These are phyloP conservation scores for Pantherophis vulpinus DNA, from an alignment of 2,797 vertebrate genomes.

Conservation along the genomic window DNA sequence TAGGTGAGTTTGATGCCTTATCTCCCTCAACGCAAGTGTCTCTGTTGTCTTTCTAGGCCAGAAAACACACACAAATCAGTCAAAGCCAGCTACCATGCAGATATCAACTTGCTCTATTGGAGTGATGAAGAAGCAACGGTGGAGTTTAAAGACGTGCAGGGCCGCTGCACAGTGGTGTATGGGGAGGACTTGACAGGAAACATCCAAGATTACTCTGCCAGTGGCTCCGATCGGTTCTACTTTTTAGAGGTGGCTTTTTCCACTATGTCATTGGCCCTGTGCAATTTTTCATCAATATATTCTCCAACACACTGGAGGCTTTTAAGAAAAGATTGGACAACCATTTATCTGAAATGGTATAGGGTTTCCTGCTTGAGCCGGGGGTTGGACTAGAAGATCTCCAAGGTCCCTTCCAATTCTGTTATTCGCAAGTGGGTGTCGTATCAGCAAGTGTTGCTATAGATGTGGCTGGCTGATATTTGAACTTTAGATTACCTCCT, in stretches of 20 bases:
- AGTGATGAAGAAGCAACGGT: constrained; percentile 89
- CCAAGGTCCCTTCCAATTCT: background rate
- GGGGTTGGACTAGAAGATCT: background rate
- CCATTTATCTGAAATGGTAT: background rate
- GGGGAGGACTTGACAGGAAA: constrained; percentile 85
- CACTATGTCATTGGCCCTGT: background rate
- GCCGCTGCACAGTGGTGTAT: constrained; percentile 87
- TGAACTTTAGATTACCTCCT: background rate
- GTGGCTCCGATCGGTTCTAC: constrained; percentile 88
- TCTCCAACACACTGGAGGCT: background rate
- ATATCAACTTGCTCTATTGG: constrained; percentile 96
- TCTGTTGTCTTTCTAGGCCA: constrained; percentile 69
- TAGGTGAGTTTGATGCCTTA: background rate
- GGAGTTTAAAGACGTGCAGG: constrained; percentile 82
- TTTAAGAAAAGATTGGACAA: background rate
- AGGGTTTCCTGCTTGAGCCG: background rate
- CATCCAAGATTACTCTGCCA: constrained; percentile 84
- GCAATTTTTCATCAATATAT: background rate
- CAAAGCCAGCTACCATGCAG: constrained; percentile 87
- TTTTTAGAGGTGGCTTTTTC: constrained; percentile 85
- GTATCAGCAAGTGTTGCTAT: background rate
- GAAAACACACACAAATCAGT: constrained; percentile 94
- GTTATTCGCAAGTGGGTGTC: background rate
- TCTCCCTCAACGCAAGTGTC: background rate
- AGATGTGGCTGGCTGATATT: background rate